These are phyloP conservation scores for Nymphicus hollandicus DNA, from an alignment of 2,113 vertebrate species.

Conservation along the genomic window DNA sequence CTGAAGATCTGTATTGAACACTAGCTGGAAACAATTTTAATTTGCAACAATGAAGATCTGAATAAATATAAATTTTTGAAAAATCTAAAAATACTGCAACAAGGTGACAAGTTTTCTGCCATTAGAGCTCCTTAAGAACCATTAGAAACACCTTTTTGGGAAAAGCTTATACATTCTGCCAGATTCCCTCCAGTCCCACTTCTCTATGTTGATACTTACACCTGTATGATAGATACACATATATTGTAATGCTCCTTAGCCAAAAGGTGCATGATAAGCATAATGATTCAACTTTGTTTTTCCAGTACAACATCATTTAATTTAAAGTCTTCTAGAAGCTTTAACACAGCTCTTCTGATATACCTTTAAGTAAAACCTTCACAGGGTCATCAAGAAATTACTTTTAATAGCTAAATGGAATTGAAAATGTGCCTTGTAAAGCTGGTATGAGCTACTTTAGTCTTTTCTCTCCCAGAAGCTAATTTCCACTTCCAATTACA, in stretches of 20 bases:
- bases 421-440: not conserved
- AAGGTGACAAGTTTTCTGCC: not conserved
- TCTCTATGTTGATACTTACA: not conserved
- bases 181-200: not conserved
- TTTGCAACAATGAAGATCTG: not conserved
- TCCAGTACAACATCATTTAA: not conserved
- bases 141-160: not conserved
- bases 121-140: not conserved
- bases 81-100: not conserved
- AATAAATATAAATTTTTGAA: not conserved
- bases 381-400: not conserved
- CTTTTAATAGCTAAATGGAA: not conserved
- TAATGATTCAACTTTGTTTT: not conserved
- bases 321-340: not conserved
- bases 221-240: not conserved
- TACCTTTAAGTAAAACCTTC: not conserved
- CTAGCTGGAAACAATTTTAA: not conserved
- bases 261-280: not conserved
- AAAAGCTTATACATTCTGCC: not conserved
- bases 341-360: not conserved
- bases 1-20: not conserved
- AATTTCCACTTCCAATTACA: slow-evolving; percentile 21
- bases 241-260: not conserved
- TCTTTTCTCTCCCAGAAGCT: not conserved
- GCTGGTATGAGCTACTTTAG: not conserved